Percentiles rank a stretch among this genome's conserved stretches.
These are phyloP conservation scores for Rostratula benghalensis DNA, from an alignment of 2,113 vertebrate species.

Conservation along the genomic window DNA sequence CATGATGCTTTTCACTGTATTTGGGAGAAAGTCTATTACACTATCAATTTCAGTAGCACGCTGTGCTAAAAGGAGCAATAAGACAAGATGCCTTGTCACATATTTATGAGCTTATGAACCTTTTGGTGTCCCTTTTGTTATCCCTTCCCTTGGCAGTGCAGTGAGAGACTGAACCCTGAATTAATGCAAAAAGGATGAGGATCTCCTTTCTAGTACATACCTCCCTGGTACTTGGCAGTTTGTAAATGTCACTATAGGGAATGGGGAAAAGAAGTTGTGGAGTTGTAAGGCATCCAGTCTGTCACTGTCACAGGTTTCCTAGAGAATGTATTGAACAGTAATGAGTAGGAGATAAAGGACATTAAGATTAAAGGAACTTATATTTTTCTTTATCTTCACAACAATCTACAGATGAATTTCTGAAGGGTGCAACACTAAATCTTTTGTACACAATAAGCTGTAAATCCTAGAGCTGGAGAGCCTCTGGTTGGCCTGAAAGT, in stretches of 20 bases:
- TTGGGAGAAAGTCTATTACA: neutral
- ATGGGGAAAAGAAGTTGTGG: neutral
- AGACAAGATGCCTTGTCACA: conserved; percentile 45
- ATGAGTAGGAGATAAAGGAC: conserved; percentile 66
- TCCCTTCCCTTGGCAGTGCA: conserved; percentile 44
- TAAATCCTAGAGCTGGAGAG: conserved; percentile 55
- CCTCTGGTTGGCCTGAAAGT: conserved; percentile 29
- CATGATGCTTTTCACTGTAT: neutral
- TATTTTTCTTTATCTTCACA: conserved; percentile 64
- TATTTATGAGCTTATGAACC: conserved; percentile 55
- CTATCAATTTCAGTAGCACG: neutral
- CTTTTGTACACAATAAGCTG: conserved; percentile 21
- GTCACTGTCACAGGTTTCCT: conserved; percentile 47
- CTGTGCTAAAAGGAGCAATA: conserved; percentile 10
- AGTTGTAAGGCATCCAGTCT: neutral
- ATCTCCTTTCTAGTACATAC: neutral
- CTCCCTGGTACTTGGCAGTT: neutral
- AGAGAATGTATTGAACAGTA: conserved; percentile 48
- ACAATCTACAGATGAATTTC: conserved; percentile 67
- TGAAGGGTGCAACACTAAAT: conserved; percentile 50
- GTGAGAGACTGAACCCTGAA: neutral
- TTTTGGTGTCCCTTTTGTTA: conserved; percentile 47
- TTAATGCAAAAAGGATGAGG: conserved; percentile 20
- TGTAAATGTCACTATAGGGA: conserved; percentile 16
- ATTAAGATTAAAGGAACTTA: conserved; percentile 64